Conservation (phyloP, 2,113 vertebrate genomes). For the Tachycineta bicolor region DNA sequence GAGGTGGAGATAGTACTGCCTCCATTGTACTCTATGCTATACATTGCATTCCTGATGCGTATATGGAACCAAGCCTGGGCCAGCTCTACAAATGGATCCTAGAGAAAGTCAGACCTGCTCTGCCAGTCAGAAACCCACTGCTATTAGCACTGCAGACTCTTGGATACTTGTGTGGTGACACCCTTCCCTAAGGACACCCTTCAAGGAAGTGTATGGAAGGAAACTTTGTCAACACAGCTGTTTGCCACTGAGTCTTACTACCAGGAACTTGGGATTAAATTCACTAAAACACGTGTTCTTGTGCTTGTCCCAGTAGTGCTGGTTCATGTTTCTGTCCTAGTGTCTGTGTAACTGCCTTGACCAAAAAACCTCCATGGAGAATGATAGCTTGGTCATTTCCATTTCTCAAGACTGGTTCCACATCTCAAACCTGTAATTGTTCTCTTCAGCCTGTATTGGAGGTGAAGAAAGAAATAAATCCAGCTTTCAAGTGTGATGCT, state of each 20-base stretch:
- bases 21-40: not conserved
- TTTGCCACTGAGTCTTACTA: not conserved
- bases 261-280: not conserved
- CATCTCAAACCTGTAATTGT: not conserved
- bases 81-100: not conserved
- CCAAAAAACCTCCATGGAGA: not conserved
- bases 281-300: not conserved
- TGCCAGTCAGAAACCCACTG: not conserved
- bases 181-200: not conserved
- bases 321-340: not conserved
- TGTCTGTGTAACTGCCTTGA: not conserved
- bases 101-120: constrained; percentile 3
- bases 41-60: not conserved
- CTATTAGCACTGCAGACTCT: not conserved
- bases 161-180: not conserved
- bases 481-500: not conserved
- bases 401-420: not conserved
- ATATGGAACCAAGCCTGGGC: not conserved
- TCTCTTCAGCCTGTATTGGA: not conserved
- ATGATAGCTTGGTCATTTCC: not conserved
- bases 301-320: not conserved
- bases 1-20: not conserved
- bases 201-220: not conserved
- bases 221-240: not conserved
- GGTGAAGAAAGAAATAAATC: not conserved